Evolutionary conservation across 2,113 vertebrate genomes (phyloP).

Genomic region (Saccopteryx bilineata): DNA sequence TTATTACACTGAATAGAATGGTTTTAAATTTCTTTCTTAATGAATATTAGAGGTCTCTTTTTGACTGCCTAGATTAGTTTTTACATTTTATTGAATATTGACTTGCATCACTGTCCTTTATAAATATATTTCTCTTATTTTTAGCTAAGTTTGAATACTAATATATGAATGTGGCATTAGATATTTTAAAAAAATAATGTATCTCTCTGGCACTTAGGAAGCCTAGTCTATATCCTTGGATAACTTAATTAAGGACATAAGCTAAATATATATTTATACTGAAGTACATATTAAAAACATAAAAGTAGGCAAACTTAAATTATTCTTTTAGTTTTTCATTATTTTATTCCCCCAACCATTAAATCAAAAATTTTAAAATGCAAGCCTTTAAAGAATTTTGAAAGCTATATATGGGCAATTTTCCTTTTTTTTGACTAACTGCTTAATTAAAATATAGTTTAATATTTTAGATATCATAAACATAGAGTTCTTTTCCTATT

Average conservation of each 20-base stretch:
- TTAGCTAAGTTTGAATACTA: neutral
- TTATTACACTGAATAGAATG: neutral
- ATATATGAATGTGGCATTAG: neutral
- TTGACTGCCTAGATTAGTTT: constrained; percentile 4
- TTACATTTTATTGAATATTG: constrained; percentile 56
- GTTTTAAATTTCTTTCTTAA: neutral
- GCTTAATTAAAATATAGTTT: neutral
- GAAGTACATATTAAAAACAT: neutral
- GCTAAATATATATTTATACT: neutral
- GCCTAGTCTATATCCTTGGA: neutral
- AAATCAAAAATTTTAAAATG: neutral
- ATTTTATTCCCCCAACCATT: neutral
- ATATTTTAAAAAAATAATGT: constrained; percentile 41
- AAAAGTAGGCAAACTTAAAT: neutral
- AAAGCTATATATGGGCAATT: neutral
- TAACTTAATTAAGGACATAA: neutral
- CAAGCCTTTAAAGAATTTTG: neutral
- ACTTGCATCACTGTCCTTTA: neutral
- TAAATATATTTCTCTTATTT: neutral
- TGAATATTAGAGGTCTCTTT: constrained; percentile 1
- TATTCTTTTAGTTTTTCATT: neutral
- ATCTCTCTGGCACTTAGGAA: neutral
- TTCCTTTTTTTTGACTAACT: neutral
- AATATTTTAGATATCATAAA: neutral
- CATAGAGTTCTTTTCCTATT: neutral